Evolutionary conservation across 2,888 invertebrate genomes (phyloP).

Genomic region (Mylabris sibirica): DNA sequence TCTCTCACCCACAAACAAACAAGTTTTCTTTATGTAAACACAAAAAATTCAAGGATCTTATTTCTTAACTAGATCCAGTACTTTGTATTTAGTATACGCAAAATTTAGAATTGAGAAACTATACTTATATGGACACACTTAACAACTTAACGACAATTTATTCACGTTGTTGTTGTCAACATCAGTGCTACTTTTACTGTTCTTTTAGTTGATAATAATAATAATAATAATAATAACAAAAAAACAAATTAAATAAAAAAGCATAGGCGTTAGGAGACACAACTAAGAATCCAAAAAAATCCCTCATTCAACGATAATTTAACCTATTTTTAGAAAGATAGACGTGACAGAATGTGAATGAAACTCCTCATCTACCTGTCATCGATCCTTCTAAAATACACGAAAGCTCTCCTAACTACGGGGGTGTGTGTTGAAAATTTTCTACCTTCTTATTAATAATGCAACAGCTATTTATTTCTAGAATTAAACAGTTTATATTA

Average conservation of each 20-base stretch:
- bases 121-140: too few species aligned
- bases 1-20: too few species aligned
- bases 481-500: not conserved
- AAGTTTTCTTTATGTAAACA: not conserved
- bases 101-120: too few species aligned
- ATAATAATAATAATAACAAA: too few species aligned
- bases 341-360: constrained; percentile 4
- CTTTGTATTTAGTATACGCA: too few species aligned
- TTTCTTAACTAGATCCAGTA: too few species aligned
- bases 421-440: not conserved
- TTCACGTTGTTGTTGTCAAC: too few species aligned
- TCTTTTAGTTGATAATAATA: too few species aligned
- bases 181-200: too few species aligned
- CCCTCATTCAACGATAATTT: not conserved
- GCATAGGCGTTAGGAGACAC: too few species aligned
- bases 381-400: not conserved
- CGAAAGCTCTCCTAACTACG: not conserved
- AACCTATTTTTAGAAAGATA: not conserved
- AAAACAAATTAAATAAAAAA: too few species aligned
- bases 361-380: not conserved
- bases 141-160: too few species aligned
- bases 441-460: not conserved
- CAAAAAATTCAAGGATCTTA: not conserved
- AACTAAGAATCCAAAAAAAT: not conserved
- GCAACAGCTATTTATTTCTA: not conserved